phyloP scores from a whole-genome alignment of 1,140 invertebrate species.

The Yoshiicerus persimilis region DNA sequence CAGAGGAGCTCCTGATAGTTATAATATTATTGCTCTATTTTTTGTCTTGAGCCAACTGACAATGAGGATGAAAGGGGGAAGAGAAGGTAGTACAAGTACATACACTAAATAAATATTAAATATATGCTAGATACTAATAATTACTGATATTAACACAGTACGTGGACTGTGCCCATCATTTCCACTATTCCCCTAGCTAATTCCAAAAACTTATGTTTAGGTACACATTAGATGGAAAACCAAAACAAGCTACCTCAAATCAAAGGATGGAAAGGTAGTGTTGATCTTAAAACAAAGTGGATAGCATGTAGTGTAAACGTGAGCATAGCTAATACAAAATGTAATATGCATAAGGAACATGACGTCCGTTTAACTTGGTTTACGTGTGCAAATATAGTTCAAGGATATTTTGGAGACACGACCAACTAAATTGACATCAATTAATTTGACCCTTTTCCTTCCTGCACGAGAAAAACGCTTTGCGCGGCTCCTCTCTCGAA shows the following conservation, averaged over 20 bases:
- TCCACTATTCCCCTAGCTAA: not conserved
- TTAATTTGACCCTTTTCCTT: slow-evolving; percentile 19
- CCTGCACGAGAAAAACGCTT: not conserved
- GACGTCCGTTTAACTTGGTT: not conserved
- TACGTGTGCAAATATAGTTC: slow-evolving; percentile 16
- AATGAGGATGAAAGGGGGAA: not conserved
- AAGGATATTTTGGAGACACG: slow-evolving; percentile 12
- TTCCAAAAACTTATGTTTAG: no score
- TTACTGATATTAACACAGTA: not conserved
- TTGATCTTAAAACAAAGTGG: not conserved
- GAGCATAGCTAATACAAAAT: not conserved
- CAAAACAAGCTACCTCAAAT: not conserved
- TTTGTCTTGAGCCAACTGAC: not conserved
- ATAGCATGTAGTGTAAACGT: not conserved
- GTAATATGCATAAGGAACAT: not conserved
- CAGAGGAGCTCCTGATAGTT: not conserved
- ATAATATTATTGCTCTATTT: not conserved
- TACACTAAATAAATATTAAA: not conserved
- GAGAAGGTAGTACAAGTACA: not conserved
- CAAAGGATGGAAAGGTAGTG: not conserved
- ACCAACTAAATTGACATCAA: slow-evolving; percentile 9
- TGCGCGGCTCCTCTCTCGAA: not conserved
- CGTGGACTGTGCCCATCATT: not conserved
- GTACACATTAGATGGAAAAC: not conserved
- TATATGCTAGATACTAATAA: no score